Percentiles rank a stretch among this genome's conserved stretches.
Conservation (phyloP, 1,140 invertebrate species). For the Drosophila sulfurigaster region DNA sequence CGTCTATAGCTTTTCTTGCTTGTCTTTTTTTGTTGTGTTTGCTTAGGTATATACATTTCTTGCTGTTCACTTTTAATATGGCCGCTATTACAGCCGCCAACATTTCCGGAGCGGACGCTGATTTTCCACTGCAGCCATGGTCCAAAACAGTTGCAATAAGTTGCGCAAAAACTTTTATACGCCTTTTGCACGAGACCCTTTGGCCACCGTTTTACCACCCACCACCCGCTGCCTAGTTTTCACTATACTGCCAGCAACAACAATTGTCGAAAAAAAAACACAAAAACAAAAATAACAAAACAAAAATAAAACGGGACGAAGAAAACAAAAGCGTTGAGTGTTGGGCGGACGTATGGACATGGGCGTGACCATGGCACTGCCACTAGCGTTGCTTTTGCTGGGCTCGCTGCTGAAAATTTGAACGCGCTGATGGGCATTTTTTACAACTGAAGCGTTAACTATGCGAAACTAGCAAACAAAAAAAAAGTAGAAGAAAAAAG, state of each 20-base stretch:
- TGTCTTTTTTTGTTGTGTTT: slow-evolving; percentile 19
- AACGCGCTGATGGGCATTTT: slow-evolving; percentile 80
- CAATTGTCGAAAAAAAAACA: slow-evolving; percentile 36
- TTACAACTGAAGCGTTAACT: slow-evolving; percentile 82
- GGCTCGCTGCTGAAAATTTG: slow-evolving; percentile 69
- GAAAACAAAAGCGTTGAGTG: slow-evolving; percentile 66
- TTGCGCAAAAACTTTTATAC: slow-evolving; percentile 78
- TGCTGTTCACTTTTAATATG: slow-evolving; percentile 48
- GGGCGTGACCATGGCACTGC: slow-evolving; percentile 45
- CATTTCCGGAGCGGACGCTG: slow-evolving; percentile 74
- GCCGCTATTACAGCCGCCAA: slow-evolving; percentile 50
- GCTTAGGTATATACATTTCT: slow-evolving; percentile 27
- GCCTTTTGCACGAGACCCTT: slow-evolving; percentile 56
- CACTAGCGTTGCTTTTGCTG: slow-evolving; percentile 17
- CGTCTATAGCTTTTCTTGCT: not conserved
- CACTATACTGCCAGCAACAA: slow-evolving; percentile 6
- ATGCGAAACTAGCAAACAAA: slow-evolving; percentile 62
- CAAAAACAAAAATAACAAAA: too few relatives aligned
- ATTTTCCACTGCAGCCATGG: slow-evolving; percentile 75
- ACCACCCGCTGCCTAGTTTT: not conserved
- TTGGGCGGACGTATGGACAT: slow-evolving; percentile 32
- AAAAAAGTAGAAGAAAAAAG: slow-evolving; percentile 5
- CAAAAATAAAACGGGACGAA: slow-evolving; percentile 25
- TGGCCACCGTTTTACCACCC: not conserved
- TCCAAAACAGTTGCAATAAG: slow-evolving; percentile 82